Evolutionary conservation across 2,888 invertebrate species (phyloP).

Genomic region (Deroplatys truncata): DNA sequence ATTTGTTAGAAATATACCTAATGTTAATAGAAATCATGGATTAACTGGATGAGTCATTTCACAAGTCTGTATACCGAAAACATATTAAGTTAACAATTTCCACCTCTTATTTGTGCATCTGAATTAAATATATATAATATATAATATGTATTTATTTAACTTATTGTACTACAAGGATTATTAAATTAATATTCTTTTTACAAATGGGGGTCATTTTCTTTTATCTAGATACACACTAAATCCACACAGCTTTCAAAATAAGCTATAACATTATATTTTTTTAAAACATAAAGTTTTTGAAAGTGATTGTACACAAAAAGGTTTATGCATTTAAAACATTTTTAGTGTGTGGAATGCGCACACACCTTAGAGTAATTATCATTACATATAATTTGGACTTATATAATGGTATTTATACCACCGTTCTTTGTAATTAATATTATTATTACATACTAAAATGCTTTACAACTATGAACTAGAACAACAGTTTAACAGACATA

Average conservation of each 20-base stretch:
- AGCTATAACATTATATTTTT: slow-evolving; percentile 1
- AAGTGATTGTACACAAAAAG: slow-evolving; percentile 16
- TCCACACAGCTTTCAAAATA: slow-evolving; percentile 19
- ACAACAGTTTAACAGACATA: slow-evolving; percentile 11
- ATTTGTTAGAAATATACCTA: too few relatives aligned
- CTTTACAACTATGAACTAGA: slow-evolving; percentile 16
- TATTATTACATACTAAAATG: not conserved
- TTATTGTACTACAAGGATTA: slow-evolving; percentile 16
- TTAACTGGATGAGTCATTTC: not conserved
- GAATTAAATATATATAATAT: slow-evolving; percentile 7
- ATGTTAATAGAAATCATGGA: not conserved
- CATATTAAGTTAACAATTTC: not conserved
- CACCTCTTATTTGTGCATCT: slow-evolving; percentile 14
- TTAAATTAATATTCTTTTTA: slow-evolving; percentile 21
- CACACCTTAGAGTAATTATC: not conserved
- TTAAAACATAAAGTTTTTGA: slow-evolving; percentile 6
- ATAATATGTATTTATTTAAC: slow-evolving; percentile 6
- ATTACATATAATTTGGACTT: slow-evolving; percentile 19
- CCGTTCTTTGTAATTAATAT: not conserved
- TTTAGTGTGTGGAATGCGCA: not conserved
- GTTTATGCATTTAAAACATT: not conserved
- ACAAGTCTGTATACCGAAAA: not conserved
- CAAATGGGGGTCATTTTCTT: not conserved
- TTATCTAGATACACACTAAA: slow-evolving; percentile 7
- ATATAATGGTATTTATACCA: slow-evolving; percentile 10